These are phyloP conservation scores for Himantopus leucocephalus DNA, from an alignment of 2,113 vertebrate species.

Conservation along the genomic window DNA sequence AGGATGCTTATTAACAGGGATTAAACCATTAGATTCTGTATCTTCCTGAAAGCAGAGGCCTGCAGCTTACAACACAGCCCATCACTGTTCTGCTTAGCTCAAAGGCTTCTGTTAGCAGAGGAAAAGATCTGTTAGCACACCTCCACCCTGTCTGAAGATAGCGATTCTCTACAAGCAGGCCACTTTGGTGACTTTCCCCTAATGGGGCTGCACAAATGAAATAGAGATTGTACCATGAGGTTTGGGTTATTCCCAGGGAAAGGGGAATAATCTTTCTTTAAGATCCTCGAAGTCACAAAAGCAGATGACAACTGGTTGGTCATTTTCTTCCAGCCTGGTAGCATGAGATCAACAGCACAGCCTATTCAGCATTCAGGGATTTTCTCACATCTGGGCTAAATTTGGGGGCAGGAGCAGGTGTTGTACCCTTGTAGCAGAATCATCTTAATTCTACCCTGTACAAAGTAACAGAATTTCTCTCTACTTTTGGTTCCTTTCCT, in stretches of 20 bases:
- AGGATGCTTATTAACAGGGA: neutral
- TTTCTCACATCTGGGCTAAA: neutral
- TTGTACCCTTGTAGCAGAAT: neutral
- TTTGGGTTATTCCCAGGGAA: neutral
- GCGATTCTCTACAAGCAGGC: neutral
- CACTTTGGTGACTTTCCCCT: neutral
- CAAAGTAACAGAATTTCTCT: neutral
- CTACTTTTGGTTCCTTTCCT: neutral
- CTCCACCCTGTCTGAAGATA: neutral
- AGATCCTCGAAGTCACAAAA: neutral
- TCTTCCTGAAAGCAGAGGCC: neutral
- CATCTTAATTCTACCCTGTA: neutral
- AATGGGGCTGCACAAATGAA: neutral
- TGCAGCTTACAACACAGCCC: neutral
- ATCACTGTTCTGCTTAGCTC: neutral
- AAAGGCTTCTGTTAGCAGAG: neutral
- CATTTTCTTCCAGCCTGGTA: neutral
- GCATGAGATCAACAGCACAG: neutral
- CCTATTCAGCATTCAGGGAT: neutral
- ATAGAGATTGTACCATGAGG: neutral
- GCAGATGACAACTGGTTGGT: neutral
- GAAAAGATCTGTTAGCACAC: neutral
- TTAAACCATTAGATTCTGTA: neutral
- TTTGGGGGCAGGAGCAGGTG: neutral
- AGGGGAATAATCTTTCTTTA: neutral